phyloP scores from a whole-genome alignment of 2,888 invertebrate genomes.

The Netelia melanura region DNA sequence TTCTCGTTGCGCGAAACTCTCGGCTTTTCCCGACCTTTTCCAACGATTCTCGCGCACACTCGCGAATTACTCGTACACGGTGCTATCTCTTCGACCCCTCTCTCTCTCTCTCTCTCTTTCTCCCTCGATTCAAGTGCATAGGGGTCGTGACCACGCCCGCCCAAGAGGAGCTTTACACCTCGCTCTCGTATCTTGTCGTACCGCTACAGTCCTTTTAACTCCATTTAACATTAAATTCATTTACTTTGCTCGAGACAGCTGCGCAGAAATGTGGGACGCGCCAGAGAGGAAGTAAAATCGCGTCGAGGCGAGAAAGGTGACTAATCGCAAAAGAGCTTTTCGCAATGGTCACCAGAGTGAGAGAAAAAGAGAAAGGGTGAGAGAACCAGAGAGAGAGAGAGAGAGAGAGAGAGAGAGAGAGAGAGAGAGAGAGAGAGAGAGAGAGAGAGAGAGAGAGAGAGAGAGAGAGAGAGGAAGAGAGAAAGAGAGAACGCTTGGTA shows the following conservation, averaged over 20 bases:
- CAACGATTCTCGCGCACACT: slow-evolving; percentile 45
- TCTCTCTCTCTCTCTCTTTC: neutral
- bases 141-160: slow-evolving; percentile 42
- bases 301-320: slow-evolving; percentile 42
- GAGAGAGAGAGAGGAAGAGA: neutral
- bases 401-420: slow-evolving; percentile 4
- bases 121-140: neutral
- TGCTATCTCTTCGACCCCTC: neutral
- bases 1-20: neutral
- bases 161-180: slow-evolving; percentile 10
- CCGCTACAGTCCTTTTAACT: slow-evolving; percentile 10
- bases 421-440: slow-evolving; percentile 15
- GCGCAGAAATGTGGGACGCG: neutral
- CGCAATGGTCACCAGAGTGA: slow-evolving; percentile 30
- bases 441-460: neutral
- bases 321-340: slow-evolving; percentile 57
- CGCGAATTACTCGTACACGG: slow-evolving; percentile 30
- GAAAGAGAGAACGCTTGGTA: slow-evolving; percentile 2
- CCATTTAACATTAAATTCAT: slow-evolving; percentile 57
- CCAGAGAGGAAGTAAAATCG: neutral
- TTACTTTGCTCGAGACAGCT: slow-evolving; percentile 3
- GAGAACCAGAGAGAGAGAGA: neutral
- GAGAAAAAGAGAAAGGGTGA: neutral
- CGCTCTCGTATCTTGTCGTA: neutral
- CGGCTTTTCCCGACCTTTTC: slow-evolving; percentile 37